phyloP scores from a whole-genome alignment of 2,888 invertebrate genomes.

The Platycheirus albimanus region DNA sequence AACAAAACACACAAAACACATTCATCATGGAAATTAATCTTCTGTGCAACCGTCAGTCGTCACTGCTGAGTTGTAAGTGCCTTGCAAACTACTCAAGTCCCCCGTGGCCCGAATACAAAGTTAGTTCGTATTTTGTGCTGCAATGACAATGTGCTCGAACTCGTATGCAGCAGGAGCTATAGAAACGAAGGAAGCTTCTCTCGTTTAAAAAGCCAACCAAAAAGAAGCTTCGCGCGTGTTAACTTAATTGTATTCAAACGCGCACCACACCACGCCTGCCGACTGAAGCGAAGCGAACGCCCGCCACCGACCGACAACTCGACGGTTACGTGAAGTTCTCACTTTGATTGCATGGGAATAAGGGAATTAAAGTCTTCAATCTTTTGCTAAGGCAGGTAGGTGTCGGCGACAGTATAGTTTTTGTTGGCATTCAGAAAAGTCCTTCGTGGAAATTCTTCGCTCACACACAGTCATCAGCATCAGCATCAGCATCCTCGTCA shows the following conservation, averaged over 20 bases:
- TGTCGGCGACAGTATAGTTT: conserved; percentile 24
- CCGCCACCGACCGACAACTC: too few species aligned
- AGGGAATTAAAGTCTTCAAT: conserved; percentile 34
- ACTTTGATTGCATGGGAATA: conserved; percentile 60
- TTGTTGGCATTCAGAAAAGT: conserved; percentile 13
- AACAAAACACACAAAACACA: background rate
- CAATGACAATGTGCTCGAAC: conserved; percentile 28
- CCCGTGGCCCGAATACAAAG: conserved; percentile 16
- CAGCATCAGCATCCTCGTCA: conserved; percentile 8
- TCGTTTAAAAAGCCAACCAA: conserved; percentile 28
- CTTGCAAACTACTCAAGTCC: conserved; percentile 29
- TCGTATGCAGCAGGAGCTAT: conserved; percentile 11
- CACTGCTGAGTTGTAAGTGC: conserved; percentile 29
- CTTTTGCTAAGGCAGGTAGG: background rate
- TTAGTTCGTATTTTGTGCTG: conserved; percentile 1
- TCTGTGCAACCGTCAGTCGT: conserved; percentile 5
- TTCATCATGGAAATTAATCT: conserved; percentile 27
- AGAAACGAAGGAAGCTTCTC: conserved; percentile 2
- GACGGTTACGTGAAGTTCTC: conserved; percentile 29
- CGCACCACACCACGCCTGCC: too few species aligned
- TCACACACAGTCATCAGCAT: background rate
- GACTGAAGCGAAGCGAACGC: too few species aligned
- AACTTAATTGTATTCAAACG: background rate
- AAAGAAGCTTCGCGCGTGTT: conserved; percentile 3
- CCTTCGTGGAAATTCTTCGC: conserved; percentile 17